Conservation (phyloP, 2,888 invertebrate genomes). For the Tinea pellionella region DNA sequence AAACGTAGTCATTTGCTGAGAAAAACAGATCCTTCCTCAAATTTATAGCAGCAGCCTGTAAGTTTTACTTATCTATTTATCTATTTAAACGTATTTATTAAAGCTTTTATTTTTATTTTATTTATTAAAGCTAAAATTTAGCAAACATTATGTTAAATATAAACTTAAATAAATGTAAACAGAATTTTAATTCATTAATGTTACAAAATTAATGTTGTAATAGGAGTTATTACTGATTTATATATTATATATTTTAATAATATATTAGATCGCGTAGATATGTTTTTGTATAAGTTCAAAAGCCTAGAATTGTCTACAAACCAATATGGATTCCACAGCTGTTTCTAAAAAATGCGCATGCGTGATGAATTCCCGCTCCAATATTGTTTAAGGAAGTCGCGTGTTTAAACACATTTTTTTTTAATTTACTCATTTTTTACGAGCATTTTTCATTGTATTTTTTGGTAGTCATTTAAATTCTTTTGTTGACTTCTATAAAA, state of each 20-base stretch:
- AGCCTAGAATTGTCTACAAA: constrained; percentile 15
- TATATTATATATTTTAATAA: no score
- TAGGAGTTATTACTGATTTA: no score
- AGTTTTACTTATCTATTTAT: constrained; percentile 26
- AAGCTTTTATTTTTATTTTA: no score
- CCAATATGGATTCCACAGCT: constrained; percentile 60
- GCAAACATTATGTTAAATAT: no score
- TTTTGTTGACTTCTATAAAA: background rate
- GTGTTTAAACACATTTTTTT: background rate
- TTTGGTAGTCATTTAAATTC: background rate
- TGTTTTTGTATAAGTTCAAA: constrained; percentile 16
- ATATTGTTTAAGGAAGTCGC: background rate
- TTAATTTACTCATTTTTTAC: background rate
- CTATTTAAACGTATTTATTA: background rate
- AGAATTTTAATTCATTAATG: no score
- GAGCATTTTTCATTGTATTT: background rate
- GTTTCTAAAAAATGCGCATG: constrained; percentile 41
- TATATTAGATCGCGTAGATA: no score
- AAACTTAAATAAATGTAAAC: no score
- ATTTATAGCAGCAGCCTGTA: constrained; percentile 64
- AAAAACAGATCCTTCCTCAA: constrained; percentile 46
- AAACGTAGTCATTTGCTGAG: constrained; percentile 51
- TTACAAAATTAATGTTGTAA: no score
- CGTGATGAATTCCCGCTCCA: constrained; percentile 54
- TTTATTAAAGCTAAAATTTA: no score